These are phyloP conservation scores for Hyles vespertilio DNA, from an alignment of 1,140 invertebrate genomes.

Conservation along the genomic window DNA sequence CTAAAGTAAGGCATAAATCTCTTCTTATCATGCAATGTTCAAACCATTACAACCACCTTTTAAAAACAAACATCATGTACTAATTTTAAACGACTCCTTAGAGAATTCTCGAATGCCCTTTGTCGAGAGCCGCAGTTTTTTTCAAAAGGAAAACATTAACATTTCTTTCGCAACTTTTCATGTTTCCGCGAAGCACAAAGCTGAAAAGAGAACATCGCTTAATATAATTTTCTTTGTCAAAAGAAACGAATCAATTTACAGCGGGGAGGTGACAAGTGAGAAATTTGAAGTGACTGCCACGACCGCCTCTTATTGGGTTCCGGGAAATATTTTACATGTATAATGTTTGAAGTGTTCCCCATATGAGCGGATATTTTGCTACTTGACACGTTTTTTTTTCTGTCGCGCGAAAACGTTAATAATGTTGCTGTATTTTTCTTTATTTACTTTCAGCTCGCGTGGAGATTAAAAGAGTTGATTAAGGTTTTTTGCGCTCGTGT, in stretches of 20 bases:
- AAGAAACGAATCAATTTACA: slow-evolving; percentile 27
- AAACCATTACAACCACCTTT: background rate
- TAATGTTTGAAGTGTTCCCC: slow-evolving; percentile 16
- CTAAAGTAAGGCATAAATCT: too few species aligned
- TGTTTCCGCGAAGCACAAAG: slow-evolving; percentile 10
- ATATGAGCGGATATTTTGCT: too few species aligned
- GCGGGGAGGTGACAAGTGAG: slow-evolving; percentile 19
- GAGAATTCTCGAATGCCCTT: background rate
- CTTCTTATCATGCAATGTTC: too few species aligned
- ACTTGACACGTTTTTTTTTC: too few species aligned
- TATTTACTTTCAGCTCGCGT: too few species aligned
- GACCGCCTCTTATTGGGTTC: slow-evolving; percentile 25
- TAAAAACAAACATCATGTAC: slow-evolving; percentile 6
- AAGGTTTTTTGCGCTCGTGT: too few species aligned
- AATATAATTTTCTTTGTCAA: slow-evolving; percentile 34
- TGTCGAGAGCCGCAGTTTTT: background rate
- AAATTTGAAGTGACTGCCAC: slow-evolving; percentile 32
- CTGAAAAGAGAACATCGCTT: slow-evolving; percentile 16
- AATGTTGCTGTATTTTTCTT: too few species aligned
- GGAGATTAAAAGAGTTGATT: too few species aligned
- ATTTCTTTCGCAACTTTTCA: slow-evolving; percentile 10
- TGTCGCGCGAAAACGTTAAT: too few species aligned
- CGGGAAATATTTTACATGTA: slow-evolving; percentile 22
- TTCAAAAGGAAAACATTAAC: slow-evolving; percentile 4
- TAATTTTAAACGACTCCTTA: background rate